These are phyloP conservation scores for Eublepharis macularius DNA, from an alignment of 2,113 vertebrate species.

Conservation along the genomic window DNA sequence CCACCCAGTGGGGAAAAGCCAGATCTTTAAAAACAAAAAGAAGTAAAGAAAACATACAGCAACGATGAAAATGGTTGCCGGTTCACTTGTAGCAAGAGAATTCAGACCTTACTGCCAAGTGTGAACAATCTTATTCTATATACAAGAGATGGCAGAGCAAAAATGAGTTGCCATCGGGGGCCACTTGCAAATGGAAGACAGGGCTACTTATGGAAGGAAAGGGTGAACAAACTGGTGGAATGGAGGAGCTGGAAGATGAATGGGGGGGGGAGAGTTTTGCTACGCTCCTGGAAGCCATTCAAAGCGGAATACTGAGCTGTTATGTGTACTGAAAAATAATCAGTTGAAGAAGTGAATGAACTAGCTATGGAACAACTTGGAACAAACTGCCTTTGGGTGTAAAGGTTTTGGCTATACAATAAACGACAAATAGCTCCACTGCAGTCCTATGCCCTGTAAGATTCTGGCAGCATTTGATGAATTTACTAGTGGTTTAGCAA, in stretches of 20 bases:
- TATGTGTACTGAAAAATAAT: too few species aligned
- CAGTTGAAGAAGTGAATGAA: background rate
- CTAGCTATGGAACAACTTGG: too few species aligned
- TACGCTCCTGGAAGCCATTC: constrained; percentile 47
- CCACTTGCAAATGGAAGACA: constrained; percentile 19
- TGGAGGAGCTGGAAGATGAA: constrained; percentile 41
- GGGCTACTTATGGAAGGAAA: constrained; percentile 30
- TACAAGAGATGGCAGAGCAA: constrained; percentile 64
- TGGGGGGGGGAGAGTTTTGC: background rate
- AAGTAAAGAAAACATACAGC: constrained; percentile 18
- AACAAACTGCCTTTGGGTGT: background rate
- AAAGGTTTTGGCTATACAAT: background rate
- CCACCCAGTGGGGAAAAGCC: constrained; percentile 44
- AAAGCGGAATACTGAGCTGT: background rate
- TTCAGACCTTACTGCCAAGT: constrained; percentile 57
- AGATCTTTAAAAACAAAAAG: background rate
- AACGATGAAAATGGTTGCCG: constrained; percentile 62
- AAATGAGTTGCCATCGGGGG: constrained; percentile 60
- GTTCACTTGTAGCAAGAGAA: constrained; percentile 68
- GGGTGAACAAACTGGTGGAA: constrained; percentile 64
- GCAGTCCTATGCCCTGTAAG: background rate
- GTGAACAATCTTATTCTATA: constrained; percentile 75
- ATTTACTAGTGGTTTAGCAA: background rate
- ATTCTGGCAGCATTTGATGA: too few species aligned
- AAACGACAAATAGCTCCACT: background rate